Evolutionary conservation across 2,797 vertebrate species (phyloP).

Genomic region (Pogonophryne albipinna): DNA sequence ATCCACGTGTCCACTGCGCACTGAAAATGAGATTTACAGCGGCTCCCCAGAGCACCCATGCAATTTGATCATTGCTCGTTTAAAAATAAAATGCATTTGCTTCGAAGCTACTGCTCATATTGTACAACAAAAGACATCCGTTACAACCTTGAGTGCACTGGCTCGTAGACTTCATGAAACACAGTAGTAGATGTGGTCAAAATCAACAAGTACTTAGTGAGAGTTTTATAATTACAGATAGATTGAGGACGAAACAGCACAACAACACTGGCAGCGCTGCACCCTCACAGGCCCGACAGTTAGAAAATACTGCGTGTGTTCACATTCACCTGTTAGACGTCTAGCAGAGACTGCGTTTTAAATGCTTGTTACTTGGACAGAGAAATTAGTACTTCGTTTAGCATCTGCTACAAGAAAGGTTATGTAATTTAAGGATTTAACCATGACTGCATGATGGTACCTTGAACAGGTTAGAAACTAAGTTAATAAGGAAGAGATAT

Average conservation of each 20-base stretch:
- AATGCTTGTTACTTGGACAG: constrained; percentile 37
- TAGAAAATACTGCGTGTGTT: constrained; percentile 44
- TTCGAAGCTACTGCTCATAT: constrained; percentile 72
- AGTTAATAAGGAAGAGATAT: constrained; percentile 35
- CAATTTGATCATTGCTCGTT: constrained; percentile 87
- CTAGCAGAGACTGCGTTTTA: constrained; percentile 27
- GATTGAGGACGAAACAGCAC: constrained; percentile 18
- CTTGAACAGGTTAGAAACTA: constrained; percentile 32
- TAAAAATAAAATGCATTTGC: constrained; percentile 53
- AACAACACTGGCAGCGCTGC: constrained; percentile 19
- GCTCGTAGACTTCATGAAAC: constrained; percentile 52
- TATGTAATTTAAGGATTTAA: constrained; percentile 38
- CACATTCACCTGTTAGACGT: constrained; percentile 16
- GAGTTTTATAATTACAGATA: constrained; percentile 1
- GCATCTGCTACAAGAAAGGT: constrained; percentile 44
- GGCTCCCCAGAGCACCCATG: constrained; percentile 76
- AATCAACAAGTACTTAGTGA: constrained; percentile 21
- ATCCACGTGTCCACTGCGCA: constrained; percentile 66
- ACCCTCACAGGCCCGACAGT: constrained; percentile 40
- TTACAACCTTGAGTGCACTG: constrained; percentile 41
- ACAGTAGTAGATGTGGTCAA: constrained; percentile 46
- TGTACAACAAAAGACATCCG: constrained; percentile 56
- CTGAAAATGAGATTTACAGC: constrained; percentile 87
- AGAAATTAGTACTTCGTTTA: constrained; percentile 44
- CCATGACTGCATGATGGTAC: constrained; percentile 27